These are phyloP conservation scores for Pipistrellus kuhlii DNA, from an alignment of 2,797 vertebrate species.

Conservation along the genomic window DNA sequence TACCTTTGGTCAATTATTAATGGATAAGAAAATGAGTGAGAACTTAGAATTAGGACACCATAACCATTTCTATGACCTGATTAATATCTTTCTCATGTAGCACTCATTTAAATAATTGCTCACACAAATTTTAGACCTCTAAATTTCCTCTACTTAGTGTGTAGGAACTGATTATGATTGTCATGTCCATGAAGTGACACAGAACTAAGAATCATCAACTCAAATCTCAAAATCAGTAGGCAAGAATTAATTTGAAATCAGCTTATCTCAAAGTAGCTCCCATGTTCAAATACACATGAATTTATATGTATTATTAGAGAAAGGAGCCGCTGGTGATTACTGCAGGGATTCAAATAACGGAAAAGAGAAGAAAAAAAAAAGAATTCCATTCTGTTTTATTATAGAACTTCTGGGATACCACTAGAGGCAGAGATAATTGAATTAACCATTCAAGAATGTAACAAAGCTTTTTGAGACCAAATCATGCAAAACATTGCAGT, in stretches of 20 bases:
- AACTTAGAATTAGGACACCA: conserved; percentile 33
- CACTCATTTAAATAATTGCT: conserved; percentile 68
- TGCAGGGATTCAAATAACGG: conserved; percentile 35
- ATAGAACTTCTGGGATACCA: neutral
- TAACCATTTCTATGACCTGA: conserved; percentile 65
- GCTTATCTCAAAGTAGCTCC: conserved; percentile 46
- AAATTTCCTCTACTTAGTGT: conserved; percentile 55
- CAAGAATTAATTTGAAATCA: conserved; percentile 69
- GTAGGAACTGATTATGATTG: conserved; percentile 74
- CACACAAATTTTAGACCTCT: conserved; percentile 70
- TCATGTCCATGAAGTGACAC: conserved; percentile 63
- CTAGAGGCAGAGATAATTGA: conserved; percentile 48
- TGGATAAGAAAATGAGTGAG: conserved; percentile 36
- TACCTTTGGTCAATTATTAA: conserved; percentile 37
- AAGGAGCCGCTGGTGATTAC: neutral
- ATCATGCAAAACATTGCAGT: neutral
- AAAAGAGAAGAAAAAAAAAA: conserved; percentile 10
- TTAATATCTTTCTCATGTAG: conserved; percentile 65
- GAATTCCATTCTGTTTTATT: conserved; percentile 22
- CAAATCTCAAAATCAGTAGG: conserved; percentile 65
- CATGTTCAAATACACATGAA: conserved; percentile 46
- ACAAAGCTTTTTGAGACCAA: conserved; percentile 40
- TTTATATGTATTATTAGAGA: conserved; percentile 26
- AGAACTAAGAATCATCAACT: conserved; percentile 66
- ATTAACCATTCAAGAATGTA: conserved; percentile 29